phyloP scores from a whole-genome alignment of 2,113 vertebrate species.

The Eretmochelys imbricata region DNA sequence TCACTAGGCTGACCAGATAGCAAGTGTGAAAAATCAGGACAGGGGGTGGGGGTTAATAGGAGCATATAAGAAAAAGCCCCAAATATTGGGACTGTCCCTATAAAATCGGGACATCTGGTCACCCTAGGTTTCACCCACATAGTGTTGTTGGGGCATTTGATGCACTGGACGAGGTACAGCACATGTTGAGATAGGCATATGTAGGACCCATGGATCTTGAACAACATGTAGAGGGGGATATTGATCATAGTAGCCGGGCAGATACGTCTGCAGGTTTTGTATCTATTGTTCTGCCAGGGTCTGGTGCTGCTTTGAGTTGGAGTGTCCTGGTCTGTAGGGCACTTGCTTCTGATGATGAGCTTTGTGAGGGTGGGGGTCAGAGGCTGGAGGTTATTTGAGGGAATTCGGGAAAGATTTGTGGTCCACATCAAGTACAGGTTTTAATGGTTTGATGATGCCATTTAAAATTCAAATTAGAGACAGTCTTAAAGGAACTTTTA shows the following conservation, averaged over 20 bases:
- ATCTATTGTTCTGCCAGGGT: neutral
- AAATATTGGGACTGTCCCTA: too few relatives aligned
- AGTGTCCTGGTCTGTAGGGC: neutral
- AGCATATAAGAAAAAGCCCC: too few relatives aligned
- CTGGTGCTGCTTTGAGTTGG: neutral
- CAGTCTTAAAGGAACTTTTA: neutral
- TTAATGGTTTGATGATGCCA: neutral
- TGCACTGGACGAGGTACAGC: neutral
- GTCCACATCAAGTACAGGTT: neutral
- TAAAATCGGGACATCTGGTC: too few relatives aligned
- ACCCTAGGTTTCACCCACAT: neutral
- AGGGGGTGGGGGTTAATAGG: too few relatives aligned
- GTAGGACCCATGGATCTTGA: neutral
- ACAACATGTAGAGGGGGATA: neutral
- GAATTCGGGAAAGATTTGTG: neutral
- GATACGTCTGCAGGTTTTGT: neutral
- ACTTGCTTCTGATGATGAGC: neutral
- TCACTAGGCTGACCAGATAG: neutral
- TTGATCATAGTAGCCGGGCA: neutral
- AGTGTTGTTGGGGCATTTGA: neutral
- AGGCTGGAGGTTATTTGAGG: neutral
- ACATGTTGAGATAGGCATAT: neutral
- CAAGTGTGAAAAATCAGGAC: too few relatives aligned
- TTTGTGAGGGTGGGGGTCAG: neutral
- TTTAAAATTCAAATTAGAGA: neutral